These are phyloP conservation scores for Tangara arthus DNA, from an alignment of 2,797 vertebrate species.

Conservation along the genomic window DNA sequence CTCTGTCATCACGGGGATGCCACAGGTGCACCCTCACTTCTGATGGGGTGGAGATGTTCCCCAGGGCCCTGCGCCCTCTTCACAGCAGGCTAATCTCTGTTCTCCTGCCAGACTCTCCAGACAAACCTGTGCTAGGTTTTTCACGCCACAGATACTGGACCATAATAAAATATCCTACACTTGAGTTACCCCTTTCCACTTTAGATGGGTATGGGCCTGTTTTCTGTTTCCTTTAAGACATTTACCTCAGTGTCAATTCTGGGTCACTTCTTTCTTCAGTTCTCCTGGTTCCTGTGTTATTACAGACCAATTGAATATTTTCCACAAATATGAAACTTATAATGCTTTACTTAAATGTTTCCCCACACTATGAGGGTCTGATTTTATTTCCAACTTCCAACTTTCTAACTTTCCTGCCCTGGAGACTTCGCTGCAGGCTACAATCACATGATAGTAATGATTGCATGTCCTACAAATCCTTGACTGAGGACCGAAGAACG, in stretches of 20 bases:
- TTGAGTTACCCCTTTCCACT: not conserved
- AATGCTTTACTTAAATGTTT: not conserved
- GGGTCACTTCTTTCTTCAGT: not conserved
- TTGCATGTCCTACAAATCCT: not conserved
- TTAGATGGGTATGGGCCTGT: not conserved
- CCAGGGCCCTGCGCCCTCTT: not conserved
- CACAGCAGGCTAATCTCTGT: not conserved
- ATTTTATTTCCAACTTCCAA: not conserved
- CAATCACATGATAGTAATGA: not conserved
- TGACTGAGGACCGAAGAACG: not conserved
- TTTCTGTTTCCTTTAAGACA: not conserved
- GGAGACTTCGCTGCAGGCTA: not conserved
- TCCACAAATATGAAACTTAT: not conserved
- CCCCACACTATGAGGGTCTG: not conserved
- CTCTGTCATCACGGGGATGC: fast-evolving
- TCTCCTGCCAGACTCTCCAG: not conserved
- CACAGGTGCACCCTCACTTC: not conserved
- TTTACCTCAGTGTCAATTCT: not conserved
- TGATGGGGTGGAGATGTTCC: fast-evolving
- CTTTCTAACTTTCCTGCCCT: not conserved
- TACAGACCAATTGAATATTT: not conserved
- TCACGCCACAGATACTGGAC: not conserved
- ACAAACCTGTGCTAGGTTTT: not conserved
- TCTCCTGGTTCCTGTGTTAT: not conserved
- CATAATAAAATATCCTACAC: not conserved